Base-by-base conservation (phyloP, 2,797 vertebrate genomes). In the Melanotaenia trifasciata region DNA sequence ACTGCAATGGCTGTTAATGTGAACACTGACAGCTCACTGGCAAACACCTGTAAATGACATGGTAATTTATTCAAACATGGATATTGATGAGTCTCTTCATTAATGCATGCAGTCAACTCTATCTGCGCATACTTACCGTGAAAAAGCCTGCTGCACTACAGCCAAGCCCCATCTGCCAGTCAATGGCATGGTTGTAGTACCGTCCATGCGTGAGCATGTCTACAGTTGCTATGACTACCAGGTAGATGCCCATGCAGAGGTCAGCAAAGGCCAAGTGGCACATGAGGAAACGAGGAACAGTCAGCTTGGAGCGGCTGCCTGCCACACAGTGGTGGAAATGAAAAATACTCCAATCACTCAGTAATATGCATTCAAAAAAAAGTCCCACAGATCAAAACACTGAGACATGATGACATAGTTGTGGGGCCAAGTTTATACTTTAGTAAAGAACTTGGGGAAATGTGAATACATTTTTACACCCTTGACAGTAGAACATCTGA, bases 261-360 rank as follows among this genome's bases (percentile, higher is more conserved):
- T 99, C 98, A 3, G 98, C 97, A 56, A 99, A 98, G 22, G 98
- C 96, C 56, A 99, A 91, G 78, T 99, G 97, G 87, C 98, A 99
- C 97, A 99, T 99, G 5, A 99, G 95, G 85, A 99, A 99, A 53
- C 96, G 96, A 10, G 98, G 97, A 1, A 99, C 97, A 0, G 97
- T 99, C 76, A 98, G 93, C 81, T 99, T 99, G 80, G 96, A 95
- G 1, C 90, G 94, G 74, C 96, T 98, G 70, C 95, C 93, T 94
- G 76, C 16, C 64, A 73, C 47, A 57, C 33, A 74, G 20, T 1
- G 20, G 14, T 13, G 64, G 33, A n/a, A 26, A 67, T 38, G 66
- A 36, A 71, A 65, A 61, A 18, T 18, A 14, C 5, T 14, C 4
- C 11, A 11, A 10, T 30, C 10, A 47, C 2, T 24, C 26, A 40